Base-by-base conservation (phyloP, 2,113 vertebrate genomes). In the Thermophis baileyi region DNA sequence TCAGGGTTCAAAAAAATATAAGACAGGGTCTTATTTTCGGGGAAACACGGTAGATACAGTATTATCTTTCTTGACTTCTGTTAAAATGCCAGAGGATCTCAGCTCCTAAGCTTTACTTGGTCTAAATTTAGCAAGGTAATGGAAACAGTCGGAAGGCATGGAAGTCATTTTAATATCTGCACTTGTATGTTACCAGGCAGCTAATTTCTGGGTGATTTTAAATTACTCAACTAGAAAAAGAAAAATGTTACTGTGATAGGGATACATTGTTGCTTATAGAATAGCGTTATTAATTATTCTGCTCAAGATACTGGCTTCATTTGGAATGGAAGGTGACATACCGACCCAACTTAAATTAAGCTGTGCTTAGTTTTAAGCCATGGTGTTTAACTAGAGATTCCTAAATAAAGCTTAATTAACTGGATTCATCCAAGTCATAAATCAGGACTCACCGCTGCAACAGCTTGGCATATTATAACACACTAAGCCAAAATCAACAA, bases 111-210 rank as follows among this genome's bases (percentile, higher is more conserved):
- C 57, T 94, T 92, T 94, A 69, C 47, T 94, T 49, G n/a, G 47
- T 95, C 96, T 97, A 96, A 94, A 93, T 95, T 97, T 97, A 97
- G 94, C 69, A 85, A 95, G 94, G 88, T 95, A 96, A 96, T 87
- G 92, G 94, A 94, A 96, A 91, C 93, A 96, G 94, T 49, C 95
- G 54, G 93, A 95, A 97, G 93, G 91, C 93, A 95, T 22, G 93
- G 54, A 95, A 93, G 93, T 97, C 94, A 94, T 94, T 95, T 95
- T 96, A 95, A 90, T 94, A 96, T 89, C 95, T 94, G 91, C 1
- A 93, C 46, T 93, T 96, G 85, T 89, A 93, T 54, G 93, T 94
- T 96, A 93, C 92, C 93, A 97, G 93, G 94, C 92, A 96, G 95
- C 87, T 95, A 92, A 92, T 95, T 96, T 94, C 94, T 94, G 91